phyloP scores from a whole-genome alignment of 1,140 invertebrate genomes.

The Holcopasites calliopsidis region DNA sequence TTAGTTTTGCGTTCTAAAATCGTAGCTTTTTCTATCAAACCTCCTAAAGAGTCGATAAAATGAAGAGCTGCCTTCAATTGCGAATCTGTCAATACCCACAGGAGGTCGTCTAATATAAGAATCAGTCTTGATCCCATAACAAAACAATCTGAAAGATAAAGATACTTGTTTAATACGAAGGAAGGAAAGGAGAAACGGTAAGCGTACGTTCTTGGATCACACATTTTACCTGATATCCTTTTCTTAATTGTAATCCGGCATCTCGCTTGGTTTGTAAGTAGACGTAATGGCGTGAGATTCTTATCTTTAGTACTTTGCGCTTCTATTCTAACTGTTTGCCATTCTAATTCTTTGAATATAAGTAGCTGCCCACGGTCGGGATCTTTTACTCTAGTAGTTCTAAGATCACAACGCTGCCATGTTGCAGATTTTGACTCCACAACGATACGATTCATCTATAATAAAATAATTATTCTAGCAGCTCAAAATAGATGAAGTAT shows the following conservation, averaged over 20 bases:
- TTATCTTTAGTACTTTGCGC: slow-evolving; percentile 91
- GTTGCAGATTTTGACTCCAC: slow-evolving; percentile 96
- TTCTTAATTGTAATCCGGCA: slow-evolving; percentile 99
- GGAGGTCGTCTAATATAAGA: slow-evolving; percentile 95
- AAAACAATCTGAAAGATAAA: slow-evolving; percentile 89
- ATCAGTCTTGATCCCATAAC: slow-evolving; percentile 95
- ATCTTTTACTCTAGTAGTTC: slow-evolving; percentile 95
- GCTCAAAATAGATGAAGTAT: neutral
- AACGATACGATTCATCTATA: slow-evolving; percentile 92
- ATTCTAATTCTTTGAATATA: slow-evolving; percentile 98
- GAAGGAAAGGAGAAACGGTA: neutral
- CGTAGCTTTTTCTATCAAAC: slow-evolving; percentile 91
- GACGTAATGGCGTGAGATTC: slow-evolving; percentile 91
- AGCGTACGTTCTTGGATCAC: slow-evolving; percentile 49
- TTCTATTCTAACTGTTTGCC: slow-evolving; percentile 97
- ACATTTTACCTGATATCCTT: slow-evolving; percentile 92
- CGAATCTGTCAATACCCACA: slow-evolving; percentile 99
- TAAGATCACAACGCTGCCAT: slow-evolving; percentile 91
- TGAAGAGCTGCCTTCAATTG: slow-evolving; percentile 97
- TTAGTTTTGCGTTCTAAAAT: slow-evolving; percentile 91
- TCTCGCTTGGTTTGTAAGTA: slow-evolving; percentile 96
- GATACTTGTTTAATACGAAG: slow-evolving; percentile 7
- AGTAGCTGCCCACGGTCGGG: slow-evolving; percentile 91
- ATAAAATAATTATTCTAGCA: slow-evolving; percentile 12
- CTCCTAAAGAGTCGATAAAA: slow-evolving; percentile 94